Conservation (phyloP, 1,140 invertebrate species). For the Brachionus paranguensis region DNA sequence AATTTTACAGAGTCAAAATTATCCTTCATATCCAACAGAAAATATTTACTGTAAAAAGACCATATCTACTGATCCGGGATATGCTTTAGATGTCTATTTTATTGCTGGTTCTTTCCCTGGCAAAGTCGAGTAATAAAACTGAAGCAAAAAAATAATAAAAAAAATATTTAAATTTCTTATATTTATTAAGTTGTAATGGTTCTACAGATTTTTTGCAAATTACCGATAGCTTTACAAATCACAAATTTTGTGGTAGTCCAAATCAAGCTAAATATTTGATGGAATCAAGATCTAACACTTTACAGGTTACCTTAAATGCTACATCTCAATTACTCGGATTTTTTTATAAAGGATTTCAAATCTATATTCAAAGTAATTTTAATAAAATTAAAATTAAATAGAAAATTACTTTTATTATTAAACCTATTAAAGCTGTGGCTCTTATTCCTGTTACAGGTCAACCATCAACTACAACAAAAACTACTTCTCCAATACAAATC, state of each 20-base stretch:
- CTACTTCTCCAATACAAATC: background rate
- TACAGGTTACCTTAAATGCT: background rate
- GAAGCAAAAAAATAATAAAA: background rate
- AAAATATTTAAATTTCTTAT: background rate
- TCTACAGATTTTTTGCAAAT: background rate
- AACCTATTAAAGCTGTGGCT: background rate
- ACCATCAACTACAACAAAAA: background rate
- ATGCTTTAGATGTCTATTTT: conserved; percentile 10
- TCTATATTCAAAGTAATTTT: background rate
- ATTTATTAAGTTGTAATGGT: conserved; percentile 32
- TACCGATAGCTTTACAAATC: background rate
- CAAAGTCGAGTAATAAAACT: background rate
- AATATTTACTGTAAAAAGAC: background rate
- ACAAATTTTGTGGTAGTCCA: conserved; percentile 10
- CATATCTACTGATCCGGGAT: background rate
- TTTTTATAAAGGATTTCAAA: background rate
- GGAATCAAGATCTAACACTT: background rate
- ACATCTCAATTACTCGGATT: background rate
- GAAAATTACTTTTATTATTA: background rate
- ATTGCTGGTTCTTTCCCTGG: conserved; percentile 1
- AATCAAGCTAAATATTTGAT: conserved; percentile 30
- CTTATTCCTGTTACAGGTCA: background rate
- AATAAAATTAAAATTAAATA: background rate
- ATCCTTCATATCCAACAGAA: background rate
- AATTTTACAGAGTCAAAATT: conserved; percentile 21